These are phyloP conservation scores for Drosophila algonquin DNA, from an alignment of 2,888 invertebrate genomes.

Conservation along the genomic window DNA sequence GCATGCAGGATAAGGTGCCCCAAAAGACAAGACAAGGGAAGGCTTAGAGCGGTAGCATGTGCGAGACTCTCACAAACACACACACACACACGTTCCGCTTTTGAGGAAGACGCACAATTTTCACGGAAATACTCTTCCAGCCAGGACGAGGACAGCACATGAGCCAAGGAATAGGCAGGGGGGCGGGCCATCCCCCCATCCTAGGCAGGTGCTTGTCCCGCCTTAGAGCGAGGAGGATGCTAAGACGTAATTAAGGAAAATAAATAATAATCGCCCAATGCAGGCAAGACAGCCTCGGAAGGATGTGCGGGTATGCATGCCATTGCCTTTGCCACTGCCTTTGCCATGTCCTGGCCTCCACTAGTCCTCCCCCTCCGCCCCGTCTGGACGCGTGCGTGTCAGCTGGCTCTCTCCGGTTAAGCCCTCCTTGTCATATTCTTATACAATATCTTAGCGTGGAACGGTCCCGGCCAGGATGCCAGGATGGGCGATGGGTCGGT, in stretches of 20 bases:
- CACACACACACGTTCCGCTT: not conserved
- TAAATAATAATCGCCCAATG: slow-evolving; percentile 81
- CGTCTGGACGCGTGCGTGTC: slow-evolving; percentile 33
- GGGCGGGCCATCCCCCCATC: slow-evolving; percentile 12
- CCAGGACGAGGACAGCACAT: slow-evolving; percentile 53
- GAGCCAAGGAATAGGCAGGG: slow-evolving; percentile 48
- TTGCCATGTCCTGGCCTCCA: slow-evolving; percentile 8
- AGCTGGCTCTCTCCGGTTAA: slow-evolving; percentile 65
- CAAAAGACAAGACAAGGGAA: slow-evolving; percentile 52
- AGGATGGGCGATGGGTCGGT: slow-evolving; percentile 1
- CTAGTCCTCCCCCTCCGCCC: not conserved
- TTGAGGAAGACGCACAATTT: slow-evolving; percentile 58
- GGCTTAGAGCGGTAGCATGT: slow-evolving; percentile 77
- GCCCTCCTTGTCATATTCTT: slow-evolving; percentile 75
- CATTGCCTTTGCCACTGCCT: slow-evolving; percentile 26
- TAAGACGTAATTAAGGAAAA: slow-evolving; percentile 81
- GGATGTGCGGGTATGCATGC: slow-evolving; percentile 30
- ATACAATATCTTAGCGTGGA: slow-evolving; percentile 65
- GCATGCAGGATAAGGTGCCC: slow-evolving; percentile 67
- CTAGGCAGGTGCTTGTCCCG: slow-evolving; percentile 63
- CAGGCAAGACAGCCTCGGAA: slow-evolving; percentile 35
- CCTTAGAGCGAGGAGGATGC: slow-evolving; percentile 61
- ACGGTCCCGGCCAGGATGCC: not conserved
- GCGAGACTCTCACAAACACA: slow-evolving; percentile 41
- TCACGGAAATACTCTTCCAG: slow-evolving; percentile 58